Evolutionary conservation across 2,888 invertebrate genomes (phyloP), one percentile per base, ranked within the genome.

Genomic region (Ormyrus pomaceus): DNA sequence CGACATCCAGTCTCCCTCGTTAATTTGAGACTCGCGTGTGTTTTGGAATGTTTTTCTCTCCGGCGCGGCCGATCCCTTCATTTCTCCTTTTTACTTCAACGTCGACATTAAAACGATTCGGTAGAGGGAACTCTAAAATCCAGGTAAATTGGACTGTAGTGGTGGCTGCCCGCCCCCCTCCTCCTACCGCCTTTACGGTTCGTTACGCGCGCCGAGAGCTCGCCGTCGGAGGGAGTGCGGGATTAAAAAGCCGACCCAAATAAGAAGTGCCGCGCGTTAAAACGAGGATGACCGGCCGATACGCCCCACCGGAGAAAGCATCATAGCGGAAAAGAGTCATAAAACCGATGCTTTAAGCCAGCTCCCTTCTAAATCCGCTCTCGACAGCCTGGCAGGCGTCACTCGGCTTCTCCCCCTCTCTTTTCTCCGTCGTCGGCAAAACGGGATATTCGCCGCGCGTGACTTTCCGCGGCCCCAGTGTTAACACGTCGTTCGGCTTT

Each of bases 401-500:
- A 50, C 34, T 55, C 48, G 11, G 9, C 13, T 56, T 48, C 61
- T 61, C 56, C 34, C 34, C 8, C 64, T 34, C 65, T 8, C 48
- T 10, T 19, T 46, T 45, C 50, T 3, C 13, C 61, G 61, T 10
- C 66, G 66, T 7, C 9, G 55, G 65, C 70, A 56, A 34, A 5
- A n/a, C 65, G 58, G 45, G 34, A 34, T 34, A 34, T 34, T 34
- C 34, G 34, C 34, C 34, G 34, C 34, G 34, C 34, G 34, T 34
- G 34, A 34, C 34, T 34, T 34, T 34, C 34, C 34, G 34, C 34
- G 11, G 59, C 73, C 66, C 78, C 64, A 80, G 77, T 82, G 83
- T 83, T 83, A 77, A 82, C 82, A 83, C 79, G 82, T 79, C 81
- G 81, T 79, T 79, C 77, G 77, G 79, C 81, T 83, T 82, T 83